Base-by-base conservation (phyloP, 2,888 invertebrate species). In the Cheilosia impressa region DNA sequence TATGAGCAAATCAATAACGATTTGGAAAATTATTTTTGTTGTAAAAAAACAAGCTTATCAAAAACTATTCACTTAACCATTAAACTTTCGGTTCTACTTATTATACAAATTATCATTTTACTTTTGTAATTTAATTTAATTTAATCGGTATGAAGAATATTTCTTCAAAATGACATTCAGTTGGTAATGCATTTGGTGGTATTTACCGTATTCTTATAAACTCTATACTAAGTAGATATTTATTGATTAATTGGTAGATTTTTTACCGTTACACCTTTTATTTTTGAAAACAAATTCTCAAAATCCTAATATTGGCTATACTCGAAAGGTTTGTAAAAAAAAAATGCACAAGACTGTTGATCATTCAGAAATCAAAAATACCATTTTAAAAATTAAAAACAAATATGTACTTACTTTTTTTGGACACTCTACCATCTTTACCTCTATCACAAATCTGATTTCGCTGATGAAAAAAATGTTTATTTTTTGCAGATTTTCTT, bases 321-420 rank as follows among this genome's bases (percentile, higher is more conserved):
- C 9, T 43, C 22, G n/a, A 45, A 45, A 69, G 68, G 57, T 69
- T 69, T 55, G 57, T 69, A 57, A 17, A 45, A 57, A 17, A 45
- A 27, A 55, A 69, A 22, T 27, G 34, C 45, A 57, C 24, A 27
- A 24, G 19, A 24, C 24, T 41, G 41, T 19, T 68, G 31, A 17
- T 68, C 15, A 27, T 47, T 9, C 17, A 27, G 1, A 41, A 22
- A 15, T 55, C 17, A 17, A 17, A 47, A 63, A 63, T 34, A 41
- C 4, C 9, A 57, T 57, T 17, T 38, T 17, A 4, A 34, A 2
- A 7, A n/a, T 24, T 5, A n/a, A 52, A 22, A 13, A 34, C 10
- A 52, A 2, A 13, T 55, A 19, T 2, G n/a, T 19, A 41, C 10
- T 34, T 41, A 53, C 22, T n/a, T 38, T 31, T 27, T 38, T 60